Evolutionary conservation across 2,888 invertebrate genomes (phyloP).

Genomic region (Hypena proboscidalis): DNA sequence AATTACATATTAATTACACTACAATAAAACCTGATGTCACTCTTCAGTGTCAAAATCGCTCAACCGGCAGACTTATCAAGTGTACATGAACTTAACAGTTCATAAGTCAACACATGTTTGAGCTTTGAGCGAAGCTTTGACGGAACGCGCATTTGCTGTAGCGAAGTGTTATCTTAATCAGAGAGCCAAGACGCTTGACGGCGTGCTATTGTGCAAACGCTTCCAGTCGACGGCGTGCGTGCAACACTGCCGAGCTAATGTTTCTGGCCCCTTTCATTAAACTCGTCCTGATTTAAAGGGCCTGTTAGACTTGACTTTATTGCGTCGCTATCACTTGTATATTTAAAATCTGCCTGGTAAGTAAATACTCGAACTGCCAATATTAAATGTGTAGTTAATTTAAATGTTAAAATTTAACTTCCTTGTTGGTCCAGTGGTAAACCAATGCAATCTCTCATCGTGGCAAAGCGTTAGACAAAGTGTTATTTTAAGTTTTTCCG

Average conservation of each 20-base stretch:
- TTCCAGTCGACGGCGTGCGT: constrained; percentile 62
- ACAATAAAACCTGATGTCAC: constrained; percentile 11
- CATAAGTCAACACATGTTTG: constrained; percentile 57
- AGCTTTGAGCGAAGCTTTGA: constrained; percentile 59
- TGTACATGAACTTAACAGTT: constrained; percentile 44
- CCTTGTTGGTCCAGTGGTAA: no score
- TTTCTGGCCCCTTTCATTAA: constrained; percentile 68
- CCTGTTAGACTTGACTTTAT: no score
- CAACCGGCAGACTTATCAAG: constrained; percentile 23
- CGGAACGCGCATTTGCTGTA: constrained; percentile 53
- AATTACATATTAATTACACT: constrained; percentile 1
- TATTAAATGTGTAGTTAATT: no score
- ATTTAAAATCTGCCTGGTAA: no score
- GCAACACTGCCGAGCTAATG: constrained; percentile 58
- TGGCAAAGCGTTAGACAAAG: no score
- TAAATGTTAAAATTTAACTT: no score
- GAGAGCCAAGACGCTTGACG: constrained; percentile 58
- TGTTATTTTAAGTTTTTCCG: no score
- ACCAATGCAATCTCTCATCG: no score
- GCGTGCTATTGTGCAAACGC: constrained; percentile 61
- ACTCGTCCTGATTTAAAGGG: constrained; percentile 31
- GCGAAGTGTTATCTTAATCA: constrained; percentile 75
- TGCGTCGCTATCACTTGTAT: no score
- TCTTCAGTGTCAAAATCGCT: constrained; percentile 16
- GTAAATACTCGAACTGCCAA: no score